Evolutionary conservation across 2,113 vertebrate species (phyloP).

Genomic region (Spilogale gracilis): DNA sequence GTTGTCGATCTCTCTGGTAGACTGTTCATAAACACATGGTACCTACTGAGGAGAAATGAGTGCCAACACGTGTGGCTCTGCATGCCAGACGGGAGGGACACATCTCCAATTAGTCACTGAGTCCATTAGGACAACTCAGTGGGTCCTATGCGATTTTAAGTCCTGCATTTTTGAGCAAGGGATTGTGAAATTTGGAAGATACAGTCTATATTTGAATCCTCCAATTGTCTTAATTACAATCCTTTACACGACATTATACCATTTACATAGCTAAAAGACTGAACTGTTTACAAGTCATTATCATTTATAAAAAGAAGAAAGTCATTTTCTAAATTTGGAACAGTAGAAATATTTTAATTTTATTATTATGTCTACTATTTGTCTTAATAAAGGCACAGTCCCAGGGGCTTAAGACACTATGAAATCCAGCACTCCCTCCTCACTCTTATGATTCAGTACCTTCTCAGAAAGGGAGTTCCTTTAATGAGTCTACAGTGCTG

Average conservation of each 20-base stretch:
- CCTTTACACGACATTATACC: constrained; percentile 51
- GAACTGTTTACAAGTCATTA: constrained; percentile 68
- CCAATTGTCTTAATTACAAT: constrained; percentile 78
- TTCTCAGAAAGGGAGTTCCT: constrained; percentile 43
- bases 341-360: constrained; percentile 77
- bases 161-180: neutral
- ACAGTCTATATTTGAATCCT: constrained; percentile 29
- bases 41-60: neutral
- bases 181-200: constrained; percentile 35
- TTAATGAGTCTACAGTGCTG: constrained; percentile 28
- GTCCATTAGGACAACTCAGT: neutral
- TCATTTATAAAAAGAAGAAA: constrained; percentile 74
- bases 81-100: neutral
- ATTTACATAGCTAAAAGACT: constrained; percentile 63
- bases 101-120: neutral
- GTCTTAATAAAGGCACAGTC: constrained; percentile 76
- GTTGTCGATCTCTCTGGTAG: neutral
- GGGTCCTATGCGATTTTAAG: neutral
- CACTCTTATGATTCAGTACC: constrained; percentile 53
- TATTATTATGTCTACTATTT: constrained; percentile 80
- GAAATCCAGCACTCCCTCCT: constrained; percentile 65
- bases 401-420: constrained; percentile 61
- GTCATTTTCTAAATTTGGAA: constrained; percentile 80
- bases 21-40: neutral
- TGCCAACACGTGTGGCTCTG: neutral